Percentiles rank a stretch among this genome's conserved stretches.
These are phyloP conservation scores for Calephelis nemesis DNA, from an alignment of 1,140 invertebrate genomes.

Conservation along the genomic window DNA sequence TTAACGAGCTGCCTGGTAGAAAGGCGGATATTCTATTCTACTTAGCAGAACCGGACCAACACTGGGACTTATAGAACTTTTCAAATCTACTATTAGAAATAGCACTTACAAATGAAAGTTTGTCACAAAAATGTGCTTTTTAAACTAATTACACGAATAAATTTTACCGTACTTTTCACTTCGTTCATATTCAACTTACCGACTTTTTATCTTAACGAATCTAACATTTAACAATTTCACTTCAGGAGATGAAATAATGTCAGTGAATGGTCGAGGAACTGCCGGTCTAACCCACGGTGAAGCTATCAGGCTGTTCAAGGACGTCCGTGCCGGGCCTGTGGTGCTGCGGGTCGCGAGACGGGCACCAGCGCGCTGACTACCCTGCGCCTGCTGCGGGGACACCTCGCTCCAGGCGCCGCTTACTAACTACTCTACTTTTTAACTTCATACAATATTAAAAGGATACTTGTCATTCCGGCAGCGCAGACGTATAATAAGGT, in stretches of 20 bases:
- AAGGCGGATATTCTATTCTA: too few species aligned
- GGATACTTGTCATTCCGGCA: too few species aligned
- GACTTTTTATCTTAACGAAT: not conserved
- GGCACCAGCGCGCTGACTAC: conserved; percentile 62
- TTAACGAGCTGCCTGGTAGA: too few species aligned
- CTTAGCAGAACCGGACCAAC: too few species aligned
- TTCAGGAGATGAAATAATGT: conserved; percentile 89
- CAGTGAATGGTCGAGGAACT: conserved; percentile 86
- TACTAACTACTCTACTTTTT: conserved; percentile 54
- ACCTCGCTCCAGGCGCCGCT: conserved; percentile 64
- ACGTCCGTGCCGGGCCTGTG: conserved; percentile 86
- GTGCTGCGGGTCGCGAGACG: conserved; percentile 84
- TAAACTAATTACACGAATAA: not conserved
- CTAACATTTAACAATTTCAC: not conserved
- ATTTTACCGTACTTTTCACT: not conserved
- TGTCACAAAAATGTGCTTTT: too few species aligned
- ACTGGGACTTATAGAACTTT: too few species aligned
- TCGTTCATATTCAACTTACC: not conserved
- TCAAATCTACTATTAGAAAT: too few species aligned
- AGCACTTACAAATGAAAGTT: too few species aligned
- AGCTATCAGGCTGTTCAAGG: conserved; percentile 88
- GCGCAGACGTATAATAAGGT: too few species aligned
- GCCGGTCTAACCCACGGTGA: conserved; percentile 88
- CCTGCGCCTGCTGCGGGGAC: conserved; percentile 67
- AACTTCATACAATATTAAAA: conserved; percentile 21